A percentile compares a stretch with the other conserved stretches of the same genome.
Conservation (phyloP, 2,797 vertebrate genomes). For the Argyrosomus regius region DNA sequence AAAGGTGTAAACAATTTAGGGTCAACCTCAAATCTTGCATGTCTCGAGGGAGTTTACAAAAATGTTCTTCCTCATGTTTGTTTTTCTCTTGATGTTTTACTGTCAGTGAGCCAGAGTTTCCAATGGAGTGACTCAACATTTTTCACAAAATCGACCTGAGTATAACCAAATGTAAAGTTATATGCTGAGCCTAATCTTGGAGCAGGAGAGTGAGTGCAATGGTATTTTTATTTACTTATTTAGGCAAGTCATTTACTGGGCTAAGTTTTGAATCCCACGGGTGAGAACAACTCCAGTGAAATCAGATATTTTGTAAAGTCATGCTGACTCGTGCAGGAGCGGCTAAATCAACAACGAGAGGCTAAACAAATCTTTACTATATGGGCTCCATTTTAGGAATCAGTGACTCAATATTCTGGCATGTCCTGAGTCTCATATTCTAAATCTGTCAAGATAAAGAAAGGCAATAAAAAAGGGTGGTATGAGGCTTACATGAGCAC, state of each 20-base stretch:
- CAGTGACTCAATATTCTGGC: background rate
- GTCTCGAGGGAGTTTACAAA: background rate
- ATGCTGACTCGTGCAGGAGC: background rate
- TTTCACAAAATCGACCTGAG: background rate
- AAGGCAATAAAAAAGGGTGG: background rate
- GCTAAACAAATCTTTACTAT: background rate
- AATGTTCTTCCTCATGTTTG: background rate
- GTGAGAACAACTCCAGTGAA: background rate
- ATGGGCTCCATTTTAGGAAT: background rate
- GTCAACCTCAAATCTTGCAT: background rate
- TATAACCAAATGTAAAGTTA: background rate
- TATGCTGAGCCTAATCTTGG: background rate
- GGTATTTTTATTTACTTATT: background rate
- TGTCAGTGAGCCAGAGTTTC: background rate
- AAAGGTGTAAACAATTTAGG: conserved; percentile 6
- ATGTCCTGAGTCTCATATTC: background rate
- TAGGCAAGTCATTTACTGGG: background rate
- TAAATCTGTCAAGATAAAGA: background rate
- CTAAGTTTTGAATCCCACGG: background rate
- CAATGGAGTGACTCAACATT: background rate
- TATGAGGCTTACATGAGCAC: background rate
- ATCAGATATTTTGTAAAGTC: background rate
- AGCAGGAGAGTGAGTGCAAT: too few species aligned
- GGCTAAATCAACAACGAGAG: background rate
- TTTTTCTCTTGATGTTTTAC: background rate